Base-by-base conservation (phyloP, 2,888 invertebrate genomes). In the Sinopyrophorus schimmeli region DNA sequence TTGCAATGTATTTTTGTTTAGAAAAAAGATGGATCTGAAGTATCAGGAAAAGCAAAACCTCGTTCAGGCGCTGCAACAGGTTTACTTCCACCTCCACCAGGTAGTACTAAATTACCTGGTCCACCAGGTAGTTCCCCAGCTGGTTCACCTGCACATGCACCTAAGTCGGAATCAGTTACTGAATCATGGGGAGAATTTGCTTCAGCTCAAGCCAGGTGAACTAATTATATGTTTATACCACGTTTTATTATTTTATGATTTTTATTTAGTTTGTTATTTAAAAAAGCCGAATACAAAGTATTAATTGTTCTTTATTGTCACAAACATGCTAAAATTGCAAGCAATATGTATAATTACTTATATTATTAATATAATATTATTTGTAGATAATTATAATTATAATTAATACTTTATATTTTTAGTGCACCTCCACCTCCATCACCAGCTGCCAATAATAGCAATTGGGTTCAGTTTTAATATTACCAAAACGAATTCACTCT, bases 1-100 rank as follows among this genome's bases (percentile, higher is more conserved):
- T 24, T 3, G 3, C 9, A 24, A 2, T 26, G 9, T 5, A 24
- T 5, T 5, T 3, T 5, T 24, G 59, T 73, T 7, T 67, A 92
- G 91, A 92, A 92, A 79, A 92, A 91, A 73, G 92, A 92, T 74
- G 92, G 92, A 12, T 82, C 82, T 38, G 92, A 92, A 67, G 80
- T 78, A 23, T 66, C 71, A 7, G 81, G 84, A 48, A 84, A 86
- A 64, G 76, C 85, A 2, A 87, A 85, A 67, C 68, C 78, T 48
- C 81, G 82, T 61, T 71, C 81, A 3, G 61, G 59, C 4, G 57
- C 59, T 21, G 64, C 74, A 0, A 72, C 71, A 1, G 81, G 77
- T 2, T 75, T 82, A 1, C 75, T 89, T 47, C 81, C 92, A 39
- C 94, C 94, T 21, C 95, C 95, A 3, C 93, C 94, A 5, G 89